Evolutionary conservation across 2,797 vertebrate species (phyloP).

Genomic region (Acanthiza pusilla): DNA sequence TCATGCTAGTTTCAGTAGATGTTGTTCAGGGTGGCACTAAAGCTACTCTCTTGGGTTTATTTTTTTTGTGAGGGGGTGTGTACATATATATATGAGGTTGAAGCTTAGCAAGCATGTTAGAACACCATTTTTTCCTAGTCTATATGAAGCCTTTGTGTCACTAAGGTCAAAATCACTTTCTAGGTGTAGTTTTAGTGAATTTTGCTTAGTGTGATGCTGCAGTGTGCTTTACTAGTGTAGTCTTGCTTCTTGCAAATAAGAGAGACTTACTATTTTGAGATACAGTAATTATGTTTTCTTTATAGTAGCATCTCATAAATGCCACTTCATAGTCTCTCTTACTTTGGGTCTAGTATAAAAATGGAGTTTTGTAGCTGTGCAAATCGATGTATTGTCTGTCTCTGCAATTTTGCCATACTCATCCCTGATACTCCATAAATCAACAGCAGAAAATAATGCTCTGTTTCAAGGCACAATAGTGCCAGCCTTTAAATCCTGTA

Average conservation of each 20-base stretch:
- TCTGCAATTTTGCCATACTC: not conserved
- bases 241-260: not conserved
- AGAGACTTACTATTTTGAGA: not conserved
- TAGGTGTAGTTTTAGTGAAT: not conserved
- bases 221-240: not conserved
- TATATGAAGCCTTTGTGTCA: not conserved
- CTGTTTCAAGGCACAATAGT: not conserved
- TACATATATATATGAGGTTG: not conserved
- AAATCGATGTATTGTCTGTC: not conserved
- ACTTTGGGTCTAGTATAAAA: not conserved
- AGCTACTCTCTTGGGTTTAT: not conserved
- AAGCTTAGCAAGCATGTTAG: not conserved
- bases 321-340: not conserved
- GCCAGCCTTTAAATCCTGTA: not conserved
- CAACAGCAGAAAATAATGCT: not conserved
- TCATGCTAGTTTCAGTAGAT: not conserved
- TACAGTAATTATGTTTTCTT: not conserved
- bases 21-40: not conserved
- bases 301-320: not conserved
- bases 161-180: not conserved
- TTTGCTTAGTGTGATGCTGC: not conserved
- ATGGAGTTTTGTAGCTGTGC: not conserved
- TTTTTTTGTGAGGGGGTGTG: accelerated
- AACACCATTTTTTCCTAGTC: not conserved
- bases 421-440: not conserved